phyloP scores from a whole-genome alignment of 2,797 vertebrate genomes.

The Megaceryle alcyon region DNA sequence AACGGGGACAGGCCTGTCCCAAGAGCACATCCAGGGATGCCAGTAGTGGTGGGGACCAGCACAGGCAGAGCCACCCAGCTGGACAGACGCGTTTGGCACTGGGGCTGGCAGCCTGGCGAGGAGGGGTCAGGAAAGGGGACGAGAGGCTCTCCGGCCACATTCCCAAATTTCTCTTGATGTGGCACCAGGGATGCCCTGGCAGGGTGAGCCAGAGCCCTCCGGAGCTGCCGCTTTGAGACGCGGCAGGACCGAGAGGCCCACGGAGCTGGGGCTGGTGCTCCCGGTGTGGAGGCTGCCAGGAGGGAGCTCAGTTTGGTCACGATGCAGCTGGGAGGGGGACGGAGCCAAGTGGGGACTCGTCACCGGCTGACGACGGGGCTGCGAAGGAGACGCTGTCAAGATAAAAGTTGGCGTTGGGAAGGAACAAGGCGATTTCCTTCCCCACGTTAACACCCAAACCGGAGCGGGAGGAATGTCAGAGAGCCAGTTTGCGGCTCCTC shows the following conservation, averaged over 20 bases:
- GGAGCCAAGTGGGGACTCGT: neutral
- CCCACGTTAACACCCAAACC: neutral
- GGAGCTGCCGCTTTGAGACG: neutral
- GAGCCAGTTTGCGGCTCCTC: neutral
- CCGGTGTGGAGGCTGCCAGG: neutral
- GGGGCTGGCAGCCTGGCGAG: neutral
- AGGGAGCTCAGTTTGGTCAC: neutral
- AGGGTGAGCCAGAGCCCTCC: fast-evolving
- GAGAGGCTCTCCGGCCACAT: fast-evolving
- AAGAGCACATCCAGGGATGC: neutral
- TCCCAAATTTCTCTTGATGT: neutral
- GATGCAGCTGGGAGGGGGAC: neutral
- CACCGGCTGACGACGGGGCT: neutral
- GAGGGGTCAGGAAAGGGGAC: neutral
- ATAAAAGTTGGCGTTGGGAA: neutral
- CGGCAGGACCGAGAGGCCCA: neutral
- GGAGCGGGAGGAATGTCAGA: neutral
- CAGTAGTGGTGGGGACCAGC: neutral
- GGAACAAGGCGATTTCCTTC: constrained; percentile 35
- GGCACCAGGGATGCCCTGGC: neutral
- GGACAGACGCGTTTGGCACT: neutral
- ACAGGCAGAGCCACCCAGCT: neutral
- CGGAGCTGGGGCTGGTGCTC: neutral
- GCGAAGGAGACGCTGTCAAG: neutral
- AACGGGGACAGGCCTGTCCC: neutral